These are phyloP conservation scores for Phalacrocorax pelagicus DNA, from an alignment of 2,113 vertebrate genomes.

Conservation along the genomic window DNA sequence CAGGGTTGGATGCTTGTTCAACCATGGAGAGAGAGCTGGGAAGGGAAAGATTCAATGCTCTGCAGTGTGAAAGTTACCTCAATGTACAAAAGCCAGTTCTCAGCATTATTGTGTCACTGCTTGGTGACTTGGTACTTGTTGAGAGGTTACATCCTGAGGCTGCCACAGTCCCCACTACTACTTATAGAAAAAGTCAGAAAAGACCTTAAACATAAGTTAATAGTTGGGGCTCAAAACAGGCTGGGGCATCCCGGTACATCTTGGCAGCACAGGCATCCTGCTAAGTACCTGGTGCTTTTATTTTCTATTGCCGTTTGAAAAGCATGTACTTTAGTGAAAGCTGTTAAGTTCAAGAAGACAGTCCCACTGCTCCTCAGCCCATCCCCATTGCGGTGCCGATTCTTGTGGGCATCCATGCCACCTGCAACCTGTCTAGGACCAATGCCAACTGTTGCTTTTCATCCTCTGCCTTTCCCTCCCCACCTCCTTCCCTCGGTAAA, in stretches of 20 bases:
- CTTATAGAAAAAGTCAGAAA: background rate
- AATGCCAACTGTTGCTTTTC: background rate
- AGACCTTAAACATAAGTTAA: background rate
- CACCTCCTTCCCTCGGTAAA: background rate
- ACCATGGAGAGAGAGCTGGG: background rate
- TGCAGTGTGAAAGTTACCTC: background rate
- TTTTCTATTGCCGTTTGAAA: background rate
- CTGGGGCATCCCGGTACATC: too few relatives aligned
- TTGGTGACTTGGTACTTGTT: background rate
- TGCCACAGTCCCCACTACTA: background rate
- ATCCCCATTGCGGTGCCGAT: rapidly evolving
- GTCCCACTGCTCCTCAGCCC: background rate
- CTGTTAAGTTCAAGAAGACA: background rate
- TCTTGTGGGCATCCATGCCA: background rate
- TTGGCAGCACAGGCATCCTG: background rate
- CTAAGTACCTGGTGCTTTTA: background rate
- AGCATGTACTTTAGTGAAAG: background rate
- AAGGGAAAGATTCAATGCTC: background rate
- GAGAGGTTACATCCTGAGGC: background rate
- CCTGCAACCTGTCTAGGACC: background rate
- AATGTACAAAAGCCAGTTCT: background rate
- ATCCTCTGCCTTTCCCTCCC: background rate
- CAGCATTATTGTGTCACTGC: background rate
- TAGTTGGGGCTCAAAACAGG: background rate
- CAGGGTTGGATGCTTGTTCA: rapidly evolving